Percentiles rank a stretch among this genome's conserved stretches.
Conservation (phyloP, 2,113 vertebrate species). For the Oncorhynchus nerka region DNA sequence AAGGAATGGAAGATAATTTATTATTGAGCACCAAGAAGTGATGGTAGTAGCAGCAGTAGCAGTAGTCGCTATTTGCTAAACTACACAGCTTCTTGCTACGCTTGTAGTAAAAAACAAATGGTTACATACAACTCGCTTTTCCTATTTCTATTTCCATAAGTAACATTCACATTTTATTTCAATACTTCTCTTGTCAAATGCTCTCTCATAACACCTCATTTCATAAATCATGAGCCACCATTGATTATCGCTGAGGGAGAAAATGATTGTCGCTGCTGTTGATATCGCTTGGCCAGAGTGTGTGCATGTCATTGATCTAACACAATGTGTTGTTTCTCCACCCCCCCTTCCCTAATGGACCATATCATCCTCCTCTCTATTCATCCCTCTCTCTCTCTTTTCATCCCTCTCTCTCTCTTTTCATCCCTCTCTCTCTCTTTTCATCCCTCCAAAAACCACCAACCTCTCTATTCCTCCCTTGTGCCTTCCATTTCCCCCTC, state of each 20-base stretch:
- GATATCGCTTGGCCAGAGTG: conserved; percentile 33
- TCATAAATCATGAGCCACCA: neutral
- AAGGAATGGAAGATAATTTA: too few species aligned
- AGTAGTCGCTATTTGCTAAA: too few species aligned
- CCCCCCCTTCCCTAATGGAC: conserved; percentile 45
- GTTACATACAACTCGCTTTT: too few species aligned
- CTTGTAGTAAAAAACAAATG: too few species aligned
- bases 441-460: neutral
- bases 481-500: conserved; percentile 4
- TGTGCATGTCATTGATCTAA: conserved; percentile 74
- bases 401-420: conserved; percentile 15
- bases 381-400: conserved; percentile 3
- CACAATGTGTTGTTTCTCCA: conserved; percentile 74
- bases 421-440: conserved; percentile 9
- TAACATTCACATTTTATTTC: too few species aligned
- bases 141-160: too few species aligned
- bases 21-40: too few species aligned
- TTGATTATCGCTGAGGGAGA: conserved; percentile 9
- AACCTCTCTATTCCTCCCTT: conserved; percentile 15
- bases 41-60: too few species aligned
- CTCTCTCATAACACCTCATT: too few species aligned
- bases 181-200: too few species aligned
- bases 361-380: conserved; percentile 32
- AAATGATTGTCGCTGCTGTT: conserved; percentile 11
- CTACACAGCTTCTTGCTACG: too few species aligned